Conservation (phyloP, 2,113 vertebrate species). For the Archocentrus centrarchus region DNA sequence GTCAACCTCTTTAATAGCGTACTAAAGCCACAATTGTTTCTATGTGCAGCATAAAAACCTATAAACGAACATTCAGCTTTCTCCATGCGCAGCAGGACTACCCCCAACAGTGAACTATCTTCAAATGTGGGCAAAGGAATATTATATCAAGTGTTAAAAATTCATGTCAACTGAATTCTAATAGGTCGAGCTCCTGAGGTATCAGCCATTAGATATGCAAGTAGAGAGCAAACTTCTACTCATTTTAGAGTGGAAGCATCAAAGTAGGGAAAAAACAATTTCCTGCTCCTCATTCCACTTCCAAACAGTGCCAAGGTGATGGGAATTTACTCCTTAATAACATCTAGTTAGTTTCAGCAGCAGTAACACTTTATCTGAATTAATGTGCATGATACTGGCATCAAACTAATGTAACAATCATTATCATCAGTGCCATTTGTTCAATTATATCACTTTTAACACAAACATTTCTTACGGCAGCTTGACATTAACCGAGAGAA, state of each 20-base stretch:
- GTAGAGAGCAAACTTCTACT: background rate
- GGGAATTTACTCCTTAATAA: background rate
- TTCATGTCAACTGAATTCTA: background rate
- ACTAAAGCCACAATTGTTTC: background rate
- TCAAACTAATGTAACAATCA: background rate
- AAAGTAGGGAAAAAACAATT: background rate
- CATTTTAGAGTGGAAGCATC: background rate
- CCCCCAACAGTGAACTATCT: background rate
- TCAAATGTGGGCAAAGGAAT: conserved; percentile 4
- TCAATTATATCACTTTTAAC: background rate
- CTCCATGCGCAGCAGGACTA: background rate
- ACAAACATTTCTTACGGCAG: background rate
- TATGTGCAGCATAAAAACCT: background rate
- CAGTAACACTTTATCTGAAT: background rate
- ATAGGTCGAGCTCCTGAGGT: background rate
- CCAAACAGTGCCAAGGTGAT: background rate
- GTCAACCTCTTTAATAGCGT: background rate
- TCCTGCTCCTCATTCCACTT: background rate
- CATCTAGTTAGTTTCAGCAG: background rate
- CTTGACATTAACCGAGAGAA: background rate
- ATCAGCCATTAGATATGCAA: conserved; percentile 16
- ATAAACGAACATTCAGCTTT: conserved; percentile 1
- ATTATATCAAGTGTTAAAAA: conserved; percentile 23
- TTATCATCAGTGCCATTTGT: background rate
- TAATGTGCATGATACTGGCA: background rate